A percentile compares a stretch with the other conserved stretches of the same genome.
Conservation (phyloP, 2,113 vertebrate species). For the Scomber colias region DNA sequence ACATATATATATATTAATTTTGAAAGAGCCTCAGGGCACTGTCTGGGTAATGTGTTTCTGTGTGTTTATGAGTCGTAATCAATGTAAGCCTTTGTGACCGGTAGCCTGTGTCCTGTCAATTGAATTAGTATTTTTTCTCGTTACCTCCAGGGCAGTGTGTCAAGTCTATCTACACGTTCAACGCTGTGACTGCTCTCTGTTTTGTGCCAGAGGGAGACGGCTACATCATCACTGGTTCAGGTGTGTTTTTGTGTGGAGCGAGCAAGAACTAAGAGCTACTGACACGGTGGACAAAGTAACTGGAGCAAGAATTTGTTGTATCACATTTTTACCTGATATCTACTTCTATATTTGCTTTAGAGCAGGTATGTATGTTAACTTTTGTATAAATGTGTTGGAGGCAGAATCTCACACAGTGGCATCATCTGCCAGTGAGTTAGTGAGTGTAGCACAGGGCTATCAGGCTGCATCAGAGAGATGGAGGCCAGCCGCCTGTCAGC, state of each 20-base stretch:
- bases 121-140: conserved; percentile 60
- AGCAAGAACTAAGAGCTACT: neutral
- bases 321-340: neutral
- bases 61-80: conserved; percentile 24
- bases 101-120: conserved; percentile 47
- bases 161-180: conserved; percentile 87
- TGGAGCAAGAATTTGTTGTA: conserved; percentile 2
- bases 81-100: conserved; percentile 37
- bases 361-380: neutral
- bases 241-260: conserved; percentile 57
- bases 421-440: conserved; percentile 47
- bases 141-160: conserved; percentile 83
- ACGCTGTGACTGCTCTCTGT: conserved; percentile 82
- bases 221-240: conserved; percentile 86
- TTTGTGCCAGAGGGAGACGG: conserved; percentile 83
- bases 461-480: conserved; percentile 48
- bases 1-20: conserved; percentile 21
- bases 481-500: conserved; percentile 67
- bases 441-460: conserved; percentile 18
- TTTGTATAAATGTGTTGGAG: conserved; percentile 10
- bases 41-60: conserved; percentile 16
- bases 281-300: conserved; percentile 23
- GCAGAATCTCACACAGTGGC: conserved; percentile 30
- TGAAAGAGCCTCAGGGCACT: conserved; percentile 25
- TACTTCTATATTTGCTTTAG: conserved; percentile 2